These are phyloP conservation scores for Chionomys nivalis DNA, from an alignment of 2,113 vertebrate species.

Conservation along the genomic window DNA sequence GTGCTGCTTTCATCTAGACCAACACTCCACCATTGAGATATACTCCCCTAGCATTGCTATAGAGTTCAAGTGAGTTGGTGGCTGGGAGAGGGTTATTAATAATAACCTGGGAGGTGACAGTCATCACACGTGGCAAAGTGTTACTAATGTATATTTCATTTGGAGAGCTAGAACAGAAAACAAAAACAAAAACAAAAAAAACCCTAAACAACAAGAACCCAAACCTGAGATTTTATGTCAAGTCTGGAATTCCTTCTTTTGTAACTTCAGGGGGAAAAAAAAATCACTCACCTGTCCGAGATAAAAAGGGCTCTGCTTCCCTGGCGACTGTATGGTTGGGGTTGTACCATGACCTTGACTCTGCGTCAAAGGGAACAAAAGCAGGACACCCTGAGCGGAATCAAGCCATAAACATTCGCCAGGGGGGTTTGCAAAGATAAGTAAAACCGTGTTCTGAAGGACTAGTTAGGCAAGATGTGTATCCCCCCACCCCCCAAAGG, in stretches of 20 bases:
- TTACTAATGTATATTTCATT: constrained; percentile 2
- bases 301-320: neutral
- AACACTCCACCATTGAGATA: neutral
- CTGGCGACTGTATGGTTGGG: neutral
- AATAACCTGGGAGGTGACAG: neutral
- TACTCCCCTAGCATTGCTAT: too few species aligned
- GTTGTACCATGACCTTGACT: neutral
- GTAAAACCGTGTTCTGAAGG: neutral
- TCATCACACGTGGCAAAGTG: neutral
- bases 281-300: neutral
- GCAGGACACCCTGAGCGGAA: neutral
- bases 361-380: neutral
- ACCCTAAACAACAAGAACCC: neutral
- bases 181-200: neutral
- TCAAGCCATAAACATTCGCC: neutral
- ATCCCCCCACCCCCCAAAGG: neutral
- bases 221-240: neutral
- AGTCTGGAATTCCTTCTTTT: neutral
- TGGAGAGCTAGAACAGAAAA: neutral
- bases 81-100: neutral
- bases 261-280: neutral
- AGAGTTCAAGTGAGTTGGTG: neutral
- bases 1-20: neutral
- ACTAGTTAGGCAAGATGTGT: neutral
- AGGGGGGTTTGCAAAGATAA: neutral